A percentile compares a stretch with the other conserved stretches of the same genome.
These are phyloP conservation scores for Coregonus sp. DNA, from an alignment of 2,797 vertebrate genomes.

Conservation along the genomic window DNA sequence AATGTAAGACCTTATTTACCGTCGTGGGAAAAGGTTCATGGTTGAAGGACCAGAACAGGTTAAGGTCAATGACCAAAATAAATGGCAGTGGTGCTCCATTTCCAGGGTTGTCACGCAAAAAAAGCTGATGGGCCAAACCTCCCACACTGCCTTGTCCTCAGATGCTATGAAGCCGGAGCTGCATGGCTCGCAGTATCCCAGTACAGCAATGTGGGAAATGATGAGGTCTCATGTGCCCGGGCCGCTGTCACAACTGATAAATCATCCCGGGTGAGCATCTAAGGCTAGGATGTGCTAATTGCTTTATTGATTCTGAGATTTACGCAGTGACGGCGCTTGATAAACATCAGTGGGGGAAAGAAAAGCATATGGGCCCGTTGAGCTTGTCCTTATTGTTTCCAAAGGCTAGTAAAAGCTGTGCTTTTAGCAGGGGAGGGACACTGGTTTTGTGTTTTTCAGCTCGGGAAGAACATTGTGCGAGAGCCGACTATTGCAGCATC, in stretches of 20 bases:
- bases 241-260: conserved; percentile 60
- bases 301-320: conserved; percentile 75
- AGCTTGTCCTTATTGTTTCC: conserved; percentile 21
- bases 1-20: conserved; percentile 2
- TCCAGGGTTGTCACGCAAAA: conserved; percentile 27
- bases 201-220: conserved; percentile 41
- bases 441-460: conserved; percentile 16
- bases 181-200: conserved; percentile 32
- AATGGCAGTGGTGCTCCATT: not conserved
- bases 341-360: conserved; percentile 68
- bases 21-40: not conserved
- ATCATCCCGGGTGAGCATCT: conserved; percentile 59
- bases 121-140: conserved; percentile 7
- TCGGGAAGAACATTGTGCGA: conserved; percentile 15
- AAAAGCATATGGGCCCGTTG: conserved; percentile 47
- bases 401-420: conserved; percentile 18
- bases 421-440: conserved; percentile 34
- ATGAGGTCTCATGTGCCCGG: conserved; percentile 50
- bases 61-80: not conserved
- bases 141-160: conserved; percentile 24
- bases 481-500: conserved; percentile 43
- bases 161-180: conserved; percentile 31
- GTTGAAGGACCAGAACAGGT: conserved; percentile 15
- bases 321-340: conserved; percentile 59
- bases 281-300: conserved; percentile 70